Percentiles rank a stretch among this genome's conserved stretches.
Evolutionary conservation across 2,113 vertebrate genomes (phyloP).

Genomic region (Semicossyphus pulcher): DNA sequence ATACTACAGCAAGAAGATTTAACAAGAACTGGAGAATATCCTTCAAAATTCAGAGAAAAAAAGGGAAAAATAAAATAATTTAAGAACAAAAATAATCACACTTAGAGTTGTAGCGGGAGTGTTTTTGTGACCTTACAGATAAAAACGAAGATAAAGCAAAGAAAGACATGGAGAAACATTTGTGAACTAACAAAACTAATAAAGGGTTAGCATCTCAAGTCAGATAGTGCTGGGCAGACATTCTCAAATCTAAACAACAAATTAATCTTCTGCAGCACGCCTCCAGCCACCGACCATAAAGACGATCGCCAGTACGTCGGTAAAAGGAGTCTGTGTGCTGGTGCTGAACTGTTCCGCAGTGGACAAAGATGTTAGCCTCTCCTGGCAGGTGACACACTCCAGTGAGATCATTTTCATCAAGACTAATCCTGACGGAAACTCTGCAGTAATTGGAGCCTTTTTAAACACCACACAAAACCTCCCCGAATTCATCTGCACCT

Average conservation of each 20-base stretch:
- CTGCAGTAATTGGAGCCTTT: fast-evolving
- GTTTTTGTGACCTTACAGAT: no score
- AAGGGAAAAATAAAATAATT: no score
- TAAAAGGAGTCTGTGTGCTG: neutral
- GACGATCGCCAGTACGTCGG: fast-evolving
- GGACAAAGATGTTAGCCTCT: fast-evolving
- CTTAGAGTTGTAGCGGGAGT: no score
- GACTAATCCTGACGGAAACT: fast-evolving
- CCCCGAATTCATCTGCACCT: conserved; percentile 48
- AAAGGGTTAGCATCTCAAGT: no score
- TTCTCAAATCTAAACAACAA: neutral
- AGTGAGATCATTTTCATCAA: fast-evolving
- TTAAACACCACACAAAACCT: fast-evolving
- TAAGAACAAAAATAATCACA: no score
- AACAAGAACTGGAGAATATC: no score
- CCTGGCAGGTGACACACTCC: neutral
- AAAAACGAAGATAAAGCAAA: no score
- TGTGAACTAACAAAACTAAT: no score
- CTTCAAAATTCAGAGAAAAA: no score
- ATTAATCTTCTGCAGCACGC: conserved; percentile 21
- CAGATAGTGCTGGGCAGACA: no score
- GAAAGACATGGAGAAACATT: no score
- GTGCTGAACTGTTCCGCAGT: conserved; percentile 22
- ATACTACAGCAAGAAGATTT: no score
- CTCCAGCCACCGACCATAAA: conserved; percentile 28